A percentile compares a stretch with the other conserved stretches of the same genome.
Conservation (phyloP, 2,797 vertebrate genomes). For the Sebastes matsubarae region DNA sequence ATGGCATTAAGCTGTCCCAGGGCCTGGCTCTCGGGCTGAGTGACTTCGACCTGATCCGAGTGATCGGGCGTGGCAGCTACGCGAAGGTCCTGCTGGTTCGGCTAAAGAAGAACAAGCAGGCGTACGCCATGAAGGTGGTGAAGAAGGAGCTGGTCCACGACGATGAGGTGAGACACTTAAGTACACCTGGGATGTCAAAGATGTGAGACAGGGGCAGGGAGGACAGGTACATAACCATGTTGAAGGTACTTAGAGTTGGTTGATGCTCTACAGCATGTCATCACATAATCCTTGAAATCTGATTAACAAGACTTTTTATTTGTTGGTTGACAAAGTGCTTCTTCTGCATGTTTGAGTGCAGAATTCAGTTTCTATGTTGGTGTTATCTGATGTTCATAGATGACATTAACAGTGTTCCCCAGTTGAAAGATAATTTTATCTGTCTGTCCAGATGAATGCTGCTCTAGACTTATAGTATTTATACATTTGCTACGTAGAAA, state of each 20-base stretch:
- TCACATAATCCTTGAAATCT: not conserved
- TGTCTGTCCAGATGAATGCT: too few species aligned
- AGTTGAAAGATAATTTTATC: too few species aligned
- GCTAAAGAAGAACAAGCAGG: slow-evolving; percentile 95
- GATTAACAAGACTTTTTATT: not conserved
- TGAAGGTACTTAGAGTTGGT: not conserved
- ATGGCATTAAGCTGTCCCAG: slow-evolving; percentile 94
- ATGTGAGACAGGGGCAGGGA: not conserved
- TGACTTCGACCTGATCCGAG: slow-evolving; percentile 96
- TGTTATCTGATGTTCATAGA: too few species aligned
- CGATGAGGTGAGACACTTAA: slow-evolving; percentile 87
- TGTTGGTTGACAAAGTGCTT: not conserved
- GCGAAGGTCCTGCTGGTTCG: slow-evolving; percentile 97
- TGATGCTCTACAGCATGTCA: not conserved
- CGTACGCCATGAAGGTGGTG: slow-evolving; percentile 99
- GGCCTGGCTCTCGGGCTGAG: slow-evolving; percentile 90
- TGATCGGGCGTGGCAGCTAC: slow-evolving; percentile 97
- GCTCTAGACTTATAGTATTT: too few species aligned
- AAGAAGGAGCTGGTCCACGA: slow-evolving; percentile 99
- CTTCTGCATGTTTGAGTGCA: not conserved
- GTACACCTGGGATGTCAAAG: not conserved
- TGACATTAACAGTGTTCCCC: too few species aligned
- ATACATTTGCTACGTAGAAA: too few species aligned
- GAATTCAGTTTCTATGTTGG: not conserved
- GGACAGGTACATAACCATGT: not conserved